Percentiles rank a stretch among this genome's conserved stretches.
phyloP scores from a whole-genome alignment of 2,113 vertebrate species.

The Pipra filicauda region DNA sequence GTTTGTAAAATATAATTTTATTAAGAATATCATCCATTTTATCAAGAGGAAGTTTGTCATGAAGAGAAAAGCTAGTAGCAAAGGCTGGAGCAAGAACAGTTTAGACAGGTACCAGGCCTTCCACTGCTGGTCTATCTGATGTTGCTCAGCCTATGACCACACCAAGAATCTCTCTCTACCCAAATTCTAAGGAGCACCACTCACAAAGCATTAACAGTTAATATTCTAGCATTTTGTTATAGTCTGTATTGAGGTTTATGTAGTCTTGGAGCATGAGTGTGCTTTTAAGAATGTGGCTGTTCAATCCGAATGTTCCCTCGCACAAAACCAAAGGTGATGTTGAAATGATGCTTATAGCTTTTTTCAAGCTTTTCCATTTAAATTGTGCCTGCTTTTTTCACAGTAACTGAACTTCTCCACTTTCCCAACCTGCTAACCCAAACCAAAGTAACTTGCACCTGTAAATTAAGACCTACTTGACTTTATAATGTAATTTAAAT shows the following conservation, averaged over 20 bases:
- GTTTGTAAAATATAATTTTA: not conserved
- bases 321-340: not conserved
- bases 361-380: not conserved
- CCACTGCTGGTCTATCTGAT: not conserved
- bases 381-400: not conserved
- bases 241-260: not conserved
- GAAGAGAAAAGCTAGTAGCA: not conserved
- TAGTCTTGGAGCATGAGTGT: fast-evolving
- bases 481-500: not conserved
- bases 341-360: not conserved
- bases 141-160: not conserved
- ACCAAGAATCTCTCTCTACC: not conserved
- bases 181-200: not conserved
- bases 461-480: not conserved
- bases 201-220: not conserved
- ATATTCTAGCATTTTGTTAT: not conserved
- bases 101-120: not conserved
- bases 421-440: not conserved
- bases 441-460: not conserved
- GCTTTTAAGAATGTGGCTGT: not conserved
- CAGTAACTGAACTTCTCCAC: not conserved
- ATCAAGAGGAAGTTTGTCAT: not conserved
- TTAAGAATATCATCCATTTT: not conserved
- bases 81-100: not conserved
- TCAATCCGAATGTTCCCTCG: not conserved